Conservation (phyloP, 2,113 vertebrate species). For the Mandrillus leucophaeus region DNA sequence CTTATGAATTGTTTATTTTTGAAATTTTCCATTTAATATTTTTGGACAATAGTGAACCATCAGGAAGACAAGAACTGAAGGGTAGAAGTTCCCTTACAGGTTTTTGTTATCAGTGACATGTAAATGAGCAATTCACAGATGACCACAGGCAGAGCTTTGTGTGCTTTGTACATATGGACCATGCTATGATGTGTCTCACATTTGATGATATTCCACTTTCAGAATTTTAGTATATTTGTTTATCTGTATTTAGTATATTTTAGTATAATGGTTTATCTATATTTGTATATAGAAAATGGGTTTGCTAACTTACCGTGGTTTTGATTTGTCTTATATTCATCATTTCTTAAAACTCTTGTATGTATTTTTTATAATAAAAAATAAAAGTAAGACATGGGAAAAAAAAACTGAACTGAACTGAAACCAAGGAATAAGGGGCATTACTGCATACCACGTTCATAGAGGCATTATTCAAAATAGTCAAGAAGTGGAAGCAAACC, state of each 20-base stretch:
- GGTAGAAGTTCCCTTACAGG: not conserved
- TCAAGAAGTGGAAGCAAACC: not conserved
- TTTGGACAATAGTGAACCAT: not conserved
- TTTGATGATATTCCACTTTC: conserved; percentile 84
- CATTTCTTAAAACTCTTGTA: conserved; percentile 81
- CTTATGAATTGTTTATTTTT: not conserved
- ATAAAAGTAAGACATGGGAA: conserved; percentile 61
- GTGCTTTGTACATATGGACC: conserved; percentile 76
- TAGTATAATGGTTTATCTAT: no score
- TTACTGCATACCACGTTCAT: not conserved
- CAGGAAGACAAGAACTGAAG: not conserved
- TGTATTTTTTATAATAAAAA: conserved; percentile 83
- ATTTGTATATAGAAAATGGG: conserved; percentile 82
- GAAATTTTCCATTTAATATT: not conserved
- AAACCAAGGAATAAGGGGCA: not conserved
- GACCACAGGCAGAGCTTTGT: conserved; percentile 18
- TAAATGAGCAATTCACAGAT: conserved; percentile 58
- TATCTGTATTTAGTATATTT: no score
- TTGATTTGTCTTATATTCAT: conserved; percentile 72
- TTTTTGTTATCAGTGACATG: conserved; percentile 51
- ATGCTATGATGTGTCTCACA: conserved; percentile 84
- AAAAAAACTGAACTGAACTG: not conserved
- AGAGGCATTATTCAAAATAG: not conserved
- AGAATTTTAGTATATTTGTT: conserved; percentile 80
- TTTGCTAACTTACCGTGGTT: conserved; percentile 71